These are phyloP conservation scores for Dicerorhinus sumatrensis DNA, from an alignment of 2,113 vertebrate species.

Conservation along the genomic window DNA sequence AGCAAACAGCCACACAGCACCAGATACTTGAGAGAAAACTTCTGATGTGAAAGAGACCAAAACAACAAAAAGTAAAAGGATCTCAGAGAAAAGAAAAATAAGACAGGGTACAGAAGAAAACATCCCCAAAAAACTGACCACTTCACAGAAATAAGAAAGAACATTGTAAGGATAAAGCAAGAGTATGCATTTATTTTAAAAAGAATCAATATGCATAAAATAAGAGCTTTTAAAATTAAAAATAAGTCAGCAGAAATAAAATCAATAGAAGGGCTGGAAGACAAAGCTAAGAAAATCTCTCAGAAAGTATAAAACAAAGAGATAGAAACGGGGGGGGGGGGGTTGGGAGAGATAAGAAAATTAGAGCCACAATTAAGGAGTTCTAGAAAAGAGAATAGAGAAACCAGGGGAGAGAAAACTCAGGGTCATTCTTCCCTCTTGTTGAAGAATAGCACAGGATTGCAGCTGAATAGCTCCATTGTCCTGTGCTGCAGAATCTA, in stretches of 20 bases:
- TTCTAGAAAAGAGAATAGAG: neutral
- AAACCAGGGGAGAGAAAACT: neutral
- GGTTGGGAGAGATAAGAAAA: neutral
- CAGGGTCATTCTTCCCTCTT: neutral
- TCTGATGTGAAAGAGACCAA: neutral
- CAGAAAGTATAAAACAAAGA: constrained; percentile 5
- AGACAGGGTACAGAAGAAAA: neutral
- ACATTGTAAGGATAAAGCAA: neutral
- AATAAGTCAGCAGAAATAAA: neutral
- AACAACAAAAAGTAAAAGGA: neutral
- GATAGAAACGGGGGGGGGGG: neutral
- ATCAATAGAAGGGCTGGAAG: neutral
- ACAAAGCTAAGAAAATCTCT: neutral
- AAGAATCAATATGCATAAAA: neutral
- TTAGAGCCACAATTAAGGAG: neutral
- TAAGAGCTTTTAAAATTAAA: constrained; percentile 34
- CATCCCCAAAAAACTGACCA: neutral
- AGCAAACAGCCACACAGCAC: neutral
- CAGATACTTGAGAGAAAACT: neutral
- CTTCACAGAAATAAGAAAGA: neutral
- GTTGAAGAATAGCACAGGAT: constrained; percentile 1
- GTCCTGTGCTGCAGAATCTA: neutral
- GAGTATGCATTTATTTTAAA: neutral
- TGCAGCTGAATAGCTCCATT: neutral
- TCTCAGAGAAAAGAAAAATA: constrained; percentile 19